Evolutionary conservation across 2,888 invertebrate species (phyloP).

Genomic region (Chelonus formosanus): DNA sequence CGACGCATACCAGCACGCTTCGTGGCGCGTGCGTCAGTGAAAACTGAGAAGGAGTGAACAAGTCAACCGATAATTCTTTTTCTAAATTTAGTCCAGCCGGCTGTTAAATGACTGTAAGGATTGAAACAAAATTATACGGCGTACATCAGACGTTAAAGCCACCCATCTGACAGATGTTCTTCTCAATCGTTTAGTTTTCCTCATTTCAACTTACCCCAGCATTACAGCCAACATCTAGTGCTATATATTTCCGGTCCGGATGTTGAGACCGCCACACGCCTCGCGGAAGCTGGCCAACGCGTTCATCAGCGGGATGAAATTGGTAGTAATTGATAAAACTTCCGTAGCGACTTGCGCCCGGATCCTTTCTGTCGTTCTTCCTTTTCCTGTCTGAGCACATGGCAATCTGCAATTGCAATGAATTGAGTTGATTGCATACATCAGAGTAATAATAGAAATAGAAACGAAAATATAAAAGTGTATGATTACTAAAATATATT

Average conservation of each 20-base stretch:
- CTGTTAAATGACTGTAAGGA: constrained; percentile 14
- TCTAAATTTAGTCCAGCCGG: constrained; percentile 46
- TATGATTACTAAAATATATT: no score
- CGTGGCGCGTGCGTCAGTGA: constrained; percentile 31
- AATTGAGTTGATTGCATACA: background rate
- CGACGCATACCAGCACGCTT: constrained; percentile 34
- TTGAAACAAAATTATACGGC: constrained; percentile 12
- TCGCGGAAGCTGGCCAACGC: constrained; percentile 72
- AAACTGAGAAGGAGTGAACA: constrained; percentile 8
- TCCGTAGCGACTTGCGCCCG: constrained; percentile 81
- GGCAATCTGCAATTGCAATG: background rate
- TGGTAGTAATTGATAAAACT: constrained; percentile 90
- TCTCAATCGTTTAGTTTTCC: constrained; percentile 14
- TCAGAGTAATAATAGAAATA: background rate
- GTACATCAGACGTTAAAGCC: constrained; percentile 33
- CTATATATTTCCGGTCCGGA: constrained; percentile 65
- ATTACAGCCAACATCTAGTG: constrained; percentile 83
- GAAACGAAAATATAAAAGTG: background rate
- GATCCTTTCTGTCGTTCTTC: constrained; percentile 64
- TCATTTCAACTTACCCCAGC: constrained; percentile 70
- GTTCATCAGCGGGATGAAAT: constrained; percentile 77
- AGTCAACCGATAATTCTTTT: constrained; percentile 34
- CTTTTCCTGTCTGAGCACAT: background rate
- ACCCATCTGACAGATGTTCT: constrained; percentile 49
- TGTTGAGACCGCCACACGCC: constrained; percentile 62